Percentiles rank a stretch among this genome's conserved stretches.
Evolutionary conservation across 2,888 invertebrate species (phyloP).

Genomic region (Lasioglossum figueresi): DNA sequence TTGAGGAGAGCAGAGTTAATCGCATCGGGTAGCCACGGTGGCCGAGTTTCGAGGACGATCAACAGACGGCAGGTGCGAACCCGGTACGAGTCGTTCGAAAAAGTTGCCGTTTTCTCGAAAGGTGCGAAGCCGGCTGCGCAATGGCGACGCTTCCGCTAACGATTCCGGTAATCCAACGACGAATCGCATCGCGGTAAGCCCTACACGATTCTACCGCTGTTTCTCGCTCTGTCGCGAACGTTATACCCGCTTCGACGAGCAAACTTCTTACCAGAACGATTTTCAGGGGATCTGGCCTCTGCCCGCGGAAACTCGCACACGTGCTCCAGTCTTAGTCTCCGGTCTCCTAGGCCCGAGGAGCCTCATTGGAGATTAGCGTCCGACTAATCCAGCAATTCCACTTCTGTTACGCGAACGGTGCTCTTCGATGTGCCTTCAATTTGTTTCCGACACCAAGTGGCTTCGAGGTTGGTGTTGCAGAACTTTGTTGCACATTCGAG

Average conservation of each 20-base stretch:
- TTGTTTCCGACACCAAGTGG: background rate
- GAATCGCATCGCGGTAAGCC: constrained; percentile 32
- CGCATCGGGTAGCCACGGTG: background rate
- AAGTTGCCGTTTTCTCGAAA: constrained; percentile 28
- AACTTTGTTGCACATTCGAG: background rate
- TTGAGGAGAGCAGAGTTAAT: background rate
- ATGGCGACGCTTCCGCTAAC: constrained; percentile 43
- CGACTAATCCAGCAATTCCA: background rate
- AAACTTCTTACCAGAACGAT: constrained; percentile 34
- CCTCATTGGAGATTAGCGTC: background rate
- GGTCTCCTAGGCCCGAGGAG: background rate
- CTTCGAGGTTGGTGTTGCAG: background rate
- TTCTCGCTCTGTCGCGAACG: constrained; percentile 15
- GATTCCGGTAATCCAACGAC: constrained; percentile 57
- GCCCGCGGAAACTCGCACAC: constrained; percentile 21
- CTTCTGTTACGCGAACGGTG: background rate
- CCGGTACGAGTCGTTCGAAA: constrained; percentile 11
- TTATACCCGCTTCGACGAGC: constrained; percentile 13
- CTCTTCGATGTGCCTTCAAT: background rate
- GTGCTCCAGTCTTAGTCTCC: no score
- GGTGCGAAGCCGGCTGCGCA: background rate
- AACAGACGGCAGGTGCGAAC: background rate
- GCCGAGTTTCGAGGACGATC: background rate
- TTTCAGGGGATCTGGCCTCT: constrained; percentile 30
- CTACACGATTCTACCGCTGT: constrained; percentile 50